Conservation (phyloP, 2,888 invertebrate genomes). For the Incurvaria masculella region DNA sequence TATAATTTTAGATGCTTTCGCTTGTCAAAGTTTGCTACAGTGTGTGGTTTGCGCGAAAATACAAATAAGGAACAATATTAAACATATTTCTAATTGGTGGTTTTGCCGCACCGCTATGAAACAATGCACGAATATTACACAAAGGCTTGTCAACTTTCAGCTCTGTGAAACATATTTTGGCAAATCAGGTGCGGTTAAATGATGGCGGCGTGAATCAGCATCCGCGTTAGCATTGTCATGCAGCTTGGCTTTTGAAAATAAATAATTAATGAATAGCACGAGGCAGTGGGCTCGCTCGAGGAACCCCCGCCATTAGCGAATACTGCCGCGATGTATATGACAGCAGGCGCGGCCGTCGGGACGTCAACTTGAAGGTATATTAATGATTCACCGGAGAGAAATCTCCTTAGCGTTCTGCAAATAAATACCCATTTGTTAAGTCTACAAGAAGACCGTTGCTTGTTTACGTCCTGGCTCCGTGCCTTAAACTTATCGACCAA, state of each 20-base stretch:
- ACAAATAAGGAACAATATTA: too few relatives aligned
- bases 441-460: background rate
- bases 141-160: background rate
- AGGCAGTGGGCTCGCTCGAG: background rate
- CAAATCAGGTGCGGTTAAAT: background rate
- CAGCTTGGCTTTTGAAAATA: background rate
- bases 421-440: background rate
- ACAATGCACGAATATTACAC: background rate
- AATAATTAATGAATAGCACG: background rate
- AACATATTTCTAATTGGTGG: too few relatives aligned
- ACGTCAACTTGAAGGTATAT: background rate
- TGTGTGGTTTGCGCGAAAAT: too few relatives aligned
- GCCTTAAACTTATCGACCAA: too few relatives aligned
- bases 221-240: background rate
- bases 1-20: too few relatives aligned
- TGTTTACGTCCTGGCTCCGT: too few relatives aligned
- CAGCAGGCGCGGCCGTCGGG: too few relatives aligned
- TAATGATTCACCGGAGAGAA: background rate
- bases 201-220: background rate
- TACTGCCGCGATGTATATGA: background rate
- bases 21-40: too few relatives aligned
- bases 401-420: background rate
- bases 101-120: background rate
- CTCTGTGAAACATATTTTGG: background rate
- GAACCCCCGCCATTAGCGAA: background rate